Evolutionary conservation across 1,140 invertebrate genomes (phyloP).

Genomic region (Neomicropteryx cornuta): DNA sequence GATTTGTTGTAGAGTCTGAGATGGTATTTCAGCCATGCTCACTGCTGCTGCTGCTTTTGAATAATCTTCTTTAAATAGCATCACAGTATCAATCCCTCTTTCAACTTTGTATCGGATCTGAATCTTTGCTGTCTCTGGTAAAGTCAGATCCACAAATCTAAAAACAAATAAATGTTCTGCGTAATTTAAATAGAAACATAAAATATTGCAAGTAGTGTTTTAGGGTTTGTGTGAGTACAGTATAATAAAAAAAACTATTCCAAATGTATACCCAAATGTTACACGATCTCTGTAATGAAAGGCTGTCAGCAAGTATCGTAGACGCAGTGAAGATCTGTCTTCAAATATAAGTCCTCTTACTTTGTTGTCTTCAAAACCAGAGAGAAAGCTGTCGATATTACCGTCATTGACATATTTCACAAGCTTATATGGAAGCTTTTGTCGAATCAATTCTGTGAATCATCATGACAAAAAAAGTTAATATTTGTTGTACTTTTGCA

Average conservation of each 20-base stretch:
- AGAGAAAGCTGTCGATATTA: slow-evolving; percentile 69
- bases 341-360: slow-evolving; percentile 85
- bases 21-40: slow-evolving; percentile 80
- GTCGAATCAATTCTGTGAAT: slow-evolving; percentile 68
- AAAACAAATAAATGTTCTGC: slow-evolving; percentile 9
- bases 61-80: slow-evolving; percentile 86
- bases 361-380: slow-evolving; percentile 83
- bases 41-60: slow-evolving; percentile 72
- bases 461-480: not conserved
- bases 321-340: slow-evolving; percentile 57
- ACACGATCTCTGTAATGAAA: slow-evolving; percentile 76
- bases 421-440: slow-evolving; percentile 72
- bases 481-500: not conserved
- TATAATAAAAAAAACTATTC: slow-evolving; percentile 1
- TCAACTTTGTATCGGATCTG: slow-evolving; percentile 61
- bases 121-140: slow-evolving; percentile 46
- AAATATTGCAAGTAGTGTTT: too few species aligned
- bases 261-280: slow-evolving; percentile 72
- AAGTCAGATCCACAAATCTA: slow-evolving; percentile 55
- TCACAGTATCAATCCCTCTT: slow-evolving; percentile 67
- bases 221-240: too few species aligned
- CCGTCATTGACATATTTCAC: slow-evolving; percentile 58
- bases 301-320: slow-evolving; percentile 81
- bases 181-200: too few species aligned
- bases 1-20: slow-evolving; percentile 76